phyloP scores from a whole-genome alignment of 2,888 invertebrate genomes.

The Bhutanitis thaidina region DNA sequence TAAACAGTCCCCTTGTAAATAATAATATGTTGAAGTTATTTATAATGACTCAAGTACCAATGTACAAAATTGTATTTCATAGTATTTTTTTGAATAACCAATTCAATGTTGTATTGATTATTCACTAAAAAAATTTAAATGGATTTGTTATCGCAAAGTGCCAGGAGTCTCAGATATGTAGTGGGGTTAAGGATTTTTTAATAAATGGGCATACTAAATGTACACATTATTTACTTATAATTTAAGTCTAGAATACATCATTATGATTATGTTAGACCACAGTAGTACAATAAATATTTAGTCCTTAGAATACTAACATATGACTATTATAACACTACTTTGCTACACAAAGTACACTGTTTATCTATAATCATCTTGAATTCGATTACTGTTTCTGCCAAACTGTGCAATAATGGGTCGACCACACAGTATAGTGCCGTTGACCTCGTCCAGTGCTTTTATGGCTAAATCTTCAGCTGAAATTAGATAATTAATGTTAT shows the following conservation, averaged over 20 bases:
- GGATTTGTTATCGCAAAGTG: no score
- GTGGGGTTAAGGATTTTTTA: not conserved
- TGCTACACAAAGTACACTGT: not conserved
- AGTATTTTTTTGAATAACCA: no score
- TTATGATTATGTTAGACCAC: slow-evolving; percentile 9
- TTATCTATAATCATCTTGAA: slow-evolving; percentile 37
- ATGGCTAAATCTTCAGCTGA: slow-evolving; percentile 67
- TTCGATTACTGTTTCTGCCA: slow-evolving; percentile 45
- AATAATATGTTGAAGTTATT: no score
- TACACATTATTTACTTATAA: slow-evolving; percentile 10
- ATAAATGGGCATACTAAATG: slow-evolving; percentile 1
- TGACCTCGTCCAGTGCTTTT: slow-evolving; percentile 68
- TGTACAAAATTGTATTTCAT: no score
- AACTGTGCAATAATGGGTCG: slow-evolving; percentile 72
- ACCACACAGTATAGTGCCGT: slow-evolving; percentile 72
- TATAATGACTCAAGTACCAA: no score
- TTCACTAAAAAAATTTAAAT: no score
- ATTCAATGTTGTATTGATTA: no score
- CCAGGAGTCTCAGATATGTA: no score
- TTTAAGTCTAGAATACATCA: slow-evolving; percentile 7
- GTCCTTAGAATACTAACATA: slow-evolving; percentile 4
- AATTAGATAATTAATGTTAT: slow-evolving; percentile 27
- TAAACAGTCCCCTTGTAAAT: no score
- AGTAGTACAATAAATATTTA: slow-evolving; percentile 15
- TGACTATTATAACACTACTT: not conserved